A percentile compares a stretch with the other conserved stretches of the same genome.
Conservation (phyloP, 2,888 invertebrate species). For the Blomia tropicalis region DNA sequence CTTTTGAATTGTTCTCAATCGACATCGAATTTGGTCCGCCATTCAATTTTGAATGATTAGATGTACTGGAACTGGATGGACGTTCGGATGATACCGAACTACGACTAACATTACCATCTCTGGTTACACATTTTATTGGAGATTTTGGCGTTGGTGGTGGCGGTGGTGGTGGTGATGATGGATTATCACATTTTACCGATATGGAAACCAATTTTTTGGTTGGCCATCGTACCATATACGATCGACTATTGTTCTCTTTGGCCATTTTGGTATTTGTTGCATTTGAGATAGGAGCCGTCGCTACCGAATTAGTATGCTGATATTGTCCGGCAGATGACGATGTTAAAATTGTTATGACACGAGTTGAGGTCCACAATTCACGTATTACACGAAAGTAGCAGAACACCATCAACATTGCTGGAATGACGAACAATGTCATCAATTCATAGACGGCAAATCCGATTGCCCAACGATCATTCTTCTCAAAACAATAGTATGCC, state of each 20-base stretch:
- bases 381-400: constrained; percentile 38
- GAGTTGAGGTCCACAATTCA: constrained; percentile 38
- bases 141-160: too few relatives aligned
- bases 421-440: constrained; percentile 36
- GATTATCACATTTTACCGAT: neutral
- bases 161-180: neutral
- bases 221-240: constrained; percentile 23
- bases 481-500: constrained; percentile 31
- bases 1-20: neutral
- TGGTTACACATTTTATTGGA: neutral
- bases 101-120: neutral
- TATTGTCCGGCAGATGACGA: constrained; percentile 22
- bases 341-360: constrained; percentile 35
- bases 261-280: neutral
- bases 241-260: neutral
- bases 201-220: constrained; percentile 4
- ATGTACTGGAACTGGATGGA: neutral
- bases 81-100: neutral
- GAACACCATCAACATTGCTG: constrained; percentile 36
- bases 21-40: neutral
- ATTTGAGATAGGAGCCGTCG: neutral
- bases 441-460: constrained; percentile 36
- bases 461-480: constrained; percentile 29
- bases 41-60: neutral
- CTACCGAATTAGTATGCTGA: neutral